Evolutionary conservation across 2,113 vertebrate genomes (phyloP), one percentile per base, ranked within the genome.

Genomic region (Lucifuga dentata): DNA sequence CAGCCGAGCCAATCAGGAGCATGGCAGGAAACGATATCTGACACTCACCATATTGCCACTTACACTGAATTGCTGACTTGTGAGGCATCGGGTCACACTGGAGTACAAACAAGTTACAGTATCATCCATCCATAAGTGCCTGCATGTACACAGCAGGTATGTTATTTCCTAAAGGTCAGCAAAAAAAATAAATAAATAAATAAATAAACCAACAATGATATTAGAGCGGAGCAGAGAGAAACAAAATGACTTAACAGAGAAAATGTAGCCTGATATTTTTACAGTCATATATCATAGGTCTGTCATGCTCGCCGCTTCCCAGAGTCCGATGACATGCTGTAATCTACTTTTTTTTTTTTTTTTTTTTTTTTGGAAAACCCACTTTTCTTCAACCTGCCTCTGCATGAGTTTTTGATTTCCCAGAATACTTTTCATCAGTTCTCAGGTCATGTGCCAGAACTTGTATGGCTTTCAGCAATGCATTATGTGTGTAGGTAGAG

Each of bases 151-250:
- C 48, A 20, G 59, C 5, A 66, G 53, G 35, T 5, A 13, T 20
- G 48, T 49, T 57, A 29, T 44, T 82, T 85, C 51, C 44, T 46
- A 52, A 70, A 80, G 70, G 60, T 88, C 77, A 58, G 68, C 39
- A 63, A 29, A 81, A 33, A 8, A 15, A 16, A 39, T 20, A 58
- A 53, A 24, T n/a, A n/a, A n/a, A n/a, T n/a, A n/a, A n/a, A n/a
- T n/a, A n/a, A n/a, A n/a, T n/a, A n/a, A n/a, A n/a, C n/a, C n/a
- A n/a, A n/a, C n/a, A n/a, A n/a, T 26, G 26, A 67, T 39, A 39
- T 17, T 38, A 15, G 21, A 21, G 38, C 21, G 2, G 20, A 17
- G 19, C 8, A 7, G 5, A 11, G 36, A 41, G 2, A 38, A 45
- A 32, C 39, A 11, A n/a, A n/a, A 3, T 5, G 32, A 45, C 32